phyloP scores from a whole-genome alignment of 2,113 vertebrate genomes.

The Trichomycterus rosablanca region DNA sequence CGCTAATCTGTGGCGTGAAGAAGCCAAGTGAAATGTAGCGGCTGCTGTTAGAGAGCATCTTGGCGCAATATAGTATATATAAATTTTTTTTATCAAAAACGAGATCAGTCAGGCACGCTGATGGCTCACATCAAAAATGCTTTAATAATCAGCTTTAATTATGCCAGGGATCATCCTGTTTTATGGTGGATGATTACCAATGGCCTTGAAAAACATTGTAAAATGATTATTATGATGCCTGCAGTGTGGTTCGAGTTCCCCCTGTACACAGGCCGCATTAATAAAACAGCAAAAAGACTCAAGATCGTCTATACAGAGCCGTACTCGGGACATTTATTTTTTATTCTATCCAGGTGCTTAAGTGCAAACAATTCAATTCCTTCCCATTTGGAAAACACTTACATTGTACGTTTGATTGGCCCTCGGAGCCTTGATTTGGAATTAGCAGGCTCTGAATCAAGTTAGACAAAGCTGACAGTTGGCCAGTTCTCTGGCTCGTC shows the following conservation, averaged over 20 bases:
- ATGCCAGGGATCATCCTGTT: slow-evolving; percentile 4
- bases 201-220: slow-evolving; percentile 14
- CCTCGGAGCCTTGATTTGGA: slow-evolving; percentile 41
- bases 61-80: slow-evolving; percentile 25
- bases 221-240: slow-evolving; percentile 3
- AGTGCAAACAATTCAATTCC: slow-evolving; percentile 27
- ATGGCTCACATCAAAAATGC: slow-evolving; percentile 15
- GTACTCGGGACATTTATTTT: not conserved
- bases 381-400: slow-evolving; percentile 31
- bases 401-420: slow-evolving; percentile 36
- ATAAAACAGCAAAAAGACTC: slow-evolving; percentile 17
- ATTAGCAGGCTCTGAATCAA: slow-evolving; percentile 30
- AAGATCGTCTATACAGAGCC: not conserved
- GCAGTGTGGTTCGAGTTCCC: not conserved
- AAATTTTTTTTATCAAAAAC: slow-evolving; percentile 26
- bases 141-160: slow-evolving; percentile 35
- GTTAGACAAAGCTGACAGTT: slow-evolving; percentile 40
- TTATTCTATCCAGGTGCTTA: slow-evolving; percentile 19
- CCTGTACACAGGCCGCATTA: slow-evolving; percentile 5
- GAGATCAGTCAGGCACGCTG: slow-evolving; percentile 18
- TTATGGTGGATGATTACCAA: slow-evolving; percentile 25
- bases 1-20: slow-evolving; percentile 49
- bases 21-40: slow-evolving; percentile 42
- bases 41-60: slow-evolving; percentile 21
- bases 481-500: slow-evolving; percentile 31